Base-by-base conservation (phyloP, 2,113 vertebrate species). In the Anguilla rostrata region DNA sequence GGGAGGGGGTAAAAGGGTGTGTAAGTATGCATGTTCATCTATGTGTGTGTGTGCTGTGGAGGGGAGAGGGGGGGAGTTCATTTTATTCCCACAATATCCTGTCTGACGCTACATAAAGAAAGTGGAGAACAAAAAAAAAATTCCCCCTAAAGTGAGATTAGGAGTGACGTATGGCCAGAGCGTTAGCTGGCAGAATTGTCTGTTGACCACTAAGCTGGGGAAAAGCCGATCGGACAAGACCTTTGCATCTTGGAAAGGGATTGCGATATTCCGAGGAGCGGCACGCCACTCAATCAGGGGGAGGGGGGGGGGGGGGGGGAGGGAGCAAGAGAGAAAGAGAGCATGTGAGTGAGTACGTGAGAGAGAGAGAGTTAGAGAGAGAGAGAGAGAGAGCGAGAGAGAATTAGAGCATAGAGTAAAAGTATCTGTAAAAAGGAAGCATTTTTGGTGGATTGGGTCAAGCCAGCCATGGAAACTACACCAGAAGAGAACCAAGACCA, bases 381-480 rank as follows among this genome's bases (percentile, higher is more conserved):
- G 89, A 60, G 88, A 85, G 89, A 84, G 87, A 85, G 88, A n/a
- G 34, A 34, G 34, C 34, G 88, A 88, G 90, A 86, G 91, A 86
- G 92, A 90, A 78, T 87, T 81, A 92, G 92, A 88, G 86, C 91
- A 93, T 94, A 94, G 93, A 94, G 93, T 34, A 94, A 95, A 95
- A 95, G 95, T 95, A 93, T 95, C 95, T 93, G 90, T 84, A 91
- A 90, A 91, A 91, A 92, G 89, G 93, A 89, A 87, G 94, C 94
- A 96, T 97, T 96, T 96, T 95, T 96, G 95, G 98, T 98, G 97
- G 96, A 98, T 96, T 97, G 97, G 94, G 98, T 98, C 95, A 99
- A 99, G 96, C 97, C 97, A 95, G 96, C 95, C 95, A 97, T 98
- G 98, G 98, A 99, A 96, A 96, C 98, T 95, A 97, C 95, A 94